Percentiles rank a stretch among this genome's conserved stretches.
Conservation (phyloP, 2,113 vertebrate species). For the Sigmodon hispidus region DNA sequence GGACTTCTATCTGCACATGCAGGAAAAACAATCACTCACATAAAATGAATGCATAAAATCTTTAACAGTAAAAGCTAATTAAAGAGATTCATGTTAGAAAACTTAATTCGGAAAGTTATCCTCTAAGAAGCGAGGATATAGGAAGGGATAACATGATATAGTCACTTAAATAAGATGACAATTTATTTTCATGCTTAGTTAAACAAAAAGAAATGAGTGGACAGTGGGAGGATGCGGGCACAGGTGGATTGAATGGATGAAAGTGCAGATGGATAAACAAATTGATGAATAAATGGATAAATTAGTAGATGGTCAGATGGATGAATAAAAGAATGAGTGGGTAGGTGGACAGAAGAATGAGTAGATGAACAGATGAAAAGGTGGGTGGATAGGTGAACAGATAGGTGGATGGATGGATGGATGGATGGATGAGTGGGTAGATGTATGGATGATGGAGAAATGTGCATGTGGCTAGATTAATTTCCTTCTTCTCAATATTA, state of each 20-base stretch:
- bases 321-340: too few species aligned
- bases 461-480: not conserved
- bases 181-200: not conserved
- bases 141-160: fast-evolving
- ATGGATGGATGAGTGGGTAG: not conserved
- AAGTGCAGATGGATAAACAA: too few species aligned
- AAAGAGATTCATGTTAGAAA: not conserved
- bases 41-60: not conserved
- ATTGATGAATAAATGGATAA: too few species aligned
- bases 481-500: not conserved
- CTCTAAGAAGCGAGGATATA: not conserved
- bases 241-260: not conserved
- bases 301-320: too few species aligned
- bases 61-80: not conserved
- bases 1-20: not conserved
- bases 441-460: not conserved
- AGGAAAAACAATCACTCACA: not conserved
- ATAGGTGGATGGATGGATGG: not conserved
- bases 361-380: fast-evolving
- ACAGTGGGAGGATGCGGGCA: too few species aligned
- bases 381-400: not conserved
- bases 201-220: not conserved
- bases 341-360: fast-evolving
- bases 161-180: not conserved
- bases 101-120: not conserved